A percentile compares a stretch with the other conserved stretches of the same genome.
Evolutionary conservation across 2,888 invertebrate species (phyloP).

Genomic region (Drosophila affinis): DNA sequence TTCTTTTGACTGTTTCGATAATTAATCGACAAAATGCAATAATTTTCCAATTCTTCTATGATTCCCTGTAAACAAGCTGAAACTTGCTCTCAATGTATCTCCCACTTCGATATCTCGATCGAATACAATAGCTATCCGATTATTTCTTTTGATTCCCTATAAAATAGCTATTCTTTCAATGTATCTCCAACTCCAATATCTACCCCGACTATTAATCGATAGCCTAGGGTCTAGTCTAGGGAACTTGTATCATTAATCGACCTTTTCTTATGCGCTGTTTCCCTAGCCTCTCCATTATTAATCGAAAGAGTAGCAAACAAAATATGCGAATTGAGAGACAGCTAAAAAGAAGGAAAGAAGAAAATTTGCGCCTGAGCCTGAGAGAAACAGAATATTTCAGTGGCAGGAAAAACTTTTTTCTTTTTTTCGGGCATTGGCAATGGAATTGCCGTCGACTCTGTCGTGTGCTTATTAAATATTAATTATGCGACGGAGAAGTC

Average conservation of each 20-base stretch:
- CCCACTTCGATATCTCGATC: too few species aligned
- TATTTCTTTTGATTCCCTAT: too few species aligned
- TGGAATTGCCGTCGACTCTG: constrained; percentile 30
- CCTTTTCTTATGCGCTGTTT: not conserved
- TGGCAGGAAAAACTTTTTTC: constrained; percentile 35
- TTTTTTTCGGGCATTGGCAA: too few species aligned
- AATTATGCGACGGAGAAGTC: constrained; percentile 59
- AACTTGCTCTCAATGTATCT: too few species aligned
- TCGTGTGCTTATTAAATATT: constrained; percentile 75
- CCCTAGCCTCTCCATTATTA: too few species aligned
- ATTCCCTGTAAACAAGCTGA: too few species aligned
- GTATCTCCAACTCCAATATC: too few species aligned
- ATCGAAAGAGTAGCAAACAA: not conserved
- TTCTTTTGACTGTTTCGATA: too few species aligned
- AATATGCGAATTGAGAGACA: constrained; percentile 5
- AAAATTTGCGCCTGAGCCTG: not conserved
- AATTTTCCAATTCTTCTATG: too few species aligned
- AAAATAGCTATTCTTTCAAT: too few species aligned
- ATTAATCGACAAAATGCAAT: too few species aligned
- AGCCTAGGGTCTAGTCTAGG: not conserved
- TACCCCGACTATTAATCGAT: not conserved
- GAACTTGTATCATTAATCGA: not conserved
- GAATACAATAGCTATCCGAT: too few species aligned
- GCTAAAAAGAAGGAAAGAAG: not conserved
- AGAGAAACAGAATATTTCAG: constrained; percentile 35